Base-by-base conservation (phyloP, 2,113 vertebrate genomes). In the Sebastes schlegelii region DNA sequence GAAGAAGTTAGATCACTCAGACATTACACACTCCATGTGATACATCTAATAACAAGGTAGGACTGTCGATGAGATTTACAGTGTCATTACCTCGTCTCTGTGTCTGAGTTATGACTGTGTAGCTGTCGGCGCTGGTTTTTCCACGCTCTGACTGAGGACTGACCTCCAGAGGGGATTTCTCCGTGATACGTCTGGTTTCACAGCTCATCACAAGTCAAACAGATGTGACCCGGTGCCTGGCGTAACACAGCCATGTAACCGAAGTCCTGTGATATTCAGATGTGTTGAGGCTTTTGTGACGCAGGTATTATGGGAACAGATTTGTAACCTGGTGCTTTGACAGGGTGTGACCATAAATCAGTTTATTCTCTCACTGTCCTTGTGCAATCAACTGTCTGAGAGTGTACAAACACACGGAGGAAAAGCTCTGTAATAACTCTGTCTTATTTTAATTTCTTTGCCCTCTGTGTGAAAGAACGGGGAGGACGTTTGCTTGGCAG, bases 101-200 rank as follows among this genome's bases (percentile, higher is more conserved):
- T 34, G 48, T 79, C 80, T 88, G 91, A 88, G 40, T 84, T 91
- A 72, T 60, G 82, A 4, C 70, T 68, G 68, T n/a, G 9, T 43
- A 45, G 79, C 89, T 87, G 88, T 91, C 88, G 13, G 77, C 42
- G 5, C 86, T 77, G 80, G 60, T 83, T 82, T 26, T 85, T 90
- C 77, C 78, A 84, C 69, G 85, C 75, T 73, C 63, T 63, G 85
- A 87, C 82, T 77, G 62, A 87, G 76, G 81, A 62, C 13, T 80
- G 90, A 87, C 80, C 85, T 91, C 82, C 58, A 9, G 80, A 89
- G 26, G 86, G 92, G 45, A 68, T 86, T 93, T 84, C 80, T 86
- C 84, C 19, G 46, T 72, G 86, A 88, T 73, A 76, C 63, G 69
- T 91, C 88, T 93, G 91, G 84, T 89, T 91, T 92, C 85, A 76